Conservation (phyloP, 2,888 invertebrate species). For the Keiferia lycopersicella region DNA sequence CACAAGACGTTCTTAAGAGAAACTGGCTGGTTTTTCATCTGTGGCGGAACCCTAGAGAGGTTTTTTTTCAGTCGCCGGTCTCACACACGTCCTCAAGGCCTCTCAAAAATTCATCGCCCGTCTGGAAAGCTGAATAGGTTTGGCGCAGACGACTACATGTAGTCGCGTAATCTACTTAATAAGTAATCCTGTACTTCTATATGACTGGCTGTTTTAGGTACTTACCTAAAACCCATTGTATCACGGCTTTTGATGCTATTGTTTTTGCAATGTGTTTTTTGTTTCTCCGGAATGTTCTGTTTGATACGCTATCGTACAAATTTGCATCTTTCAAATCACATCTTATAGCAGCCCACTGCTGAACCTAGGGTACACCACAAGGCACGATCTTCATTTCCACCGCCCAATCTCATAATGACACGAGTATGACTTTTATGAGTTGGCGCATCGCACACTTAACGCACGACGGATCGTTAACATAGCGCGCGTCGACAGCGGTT, state of each 20-base stretch:
- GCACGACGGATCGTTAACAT: too few species aligned
- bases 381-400: too few species aligned
- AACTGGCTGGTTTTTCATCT: conserved; percentile 8
- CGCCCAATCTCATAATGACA: too few species aligned
- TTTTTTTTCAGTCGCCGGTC: conserved; percentile 44
- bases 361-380: too few species aligned
- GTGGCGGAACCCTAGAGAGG: conserved; percentile 30
- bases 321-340: too few species aligned
- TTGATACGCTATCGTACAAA: too few species aligned
- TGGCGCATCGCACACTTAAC: too few species aligned
- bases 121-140: conserved; percentile 69
- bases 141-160: conserved; percentile 53
- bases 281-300: too few species aligned
- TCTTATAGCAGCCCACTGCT: too few species aligned
- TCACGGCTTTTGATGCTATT: not conserved
- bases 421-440: too few species aligned
- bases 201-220: conserved; percentile 17
- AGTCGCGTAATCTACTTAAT: conserved; percentile 69
- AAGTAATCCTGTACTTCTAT: conserved; percentile 61
- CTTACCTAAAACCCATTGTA: too few species aligned
- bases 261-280: not conserved
- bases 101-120: conserved; percentile 80
- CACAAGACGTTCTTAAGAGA: conserved; percentile 1
- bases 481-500: too few species aligned
- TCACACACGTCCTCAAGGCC: conserved; percentile 68